phyloP scores from a whole-genome alignment of 2,888 invertebrate species.

The Tiliacea citrago region DNA sequence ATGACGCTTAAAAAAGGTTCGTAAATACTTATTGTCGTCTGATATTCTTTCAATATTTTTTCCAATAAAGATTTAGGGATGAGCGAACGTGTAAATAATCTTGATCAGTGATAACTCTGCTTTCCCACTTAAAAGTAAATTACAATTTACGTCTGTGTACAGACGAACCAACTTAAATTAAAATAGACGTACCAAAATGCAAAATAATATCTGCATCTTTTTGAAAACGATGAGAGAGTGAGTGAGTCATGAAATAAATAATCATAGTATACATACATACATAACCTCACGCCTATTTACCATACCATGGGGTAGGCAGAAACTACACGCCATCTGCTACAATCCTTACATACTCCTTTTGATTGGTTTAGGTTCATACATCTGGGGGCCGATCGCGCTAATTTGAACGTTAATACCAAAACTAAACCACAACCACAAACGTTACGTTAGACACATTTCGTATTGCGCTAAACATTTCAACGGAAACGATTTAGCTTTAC shows the following conservation, averaged over 20 bases:
- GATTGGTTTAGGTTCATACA: neutral
- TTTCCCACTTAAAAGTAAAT: neutral
- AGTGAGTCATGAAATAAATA: neutral
- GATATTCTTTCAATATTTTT: constrained; percentile 17
- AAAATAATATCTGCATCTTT: neutral
- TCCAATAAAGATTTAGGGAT: neutral
- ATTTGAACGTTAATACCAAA: too few species aligned
- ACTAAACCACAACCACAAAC: too few species aligned
- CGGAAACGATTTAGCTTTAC: too few species aligned
- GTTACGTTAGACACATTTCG: too few species aligned
- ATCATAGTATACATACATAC: neutral
- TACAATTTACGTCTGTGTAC: neutral
- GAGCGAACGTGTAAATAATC: neutral
- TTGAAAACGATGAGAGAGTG: neutral
- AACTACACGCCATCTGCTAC: neutral
- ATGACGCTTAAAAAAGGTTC: constrained; percentile 32
- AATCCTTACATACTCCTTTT: neutral
- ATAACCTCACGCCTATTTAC: neutral
- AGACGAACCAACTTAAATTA: neutral
- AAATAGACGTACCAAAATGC: neutral
- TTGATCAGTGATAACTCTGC: neutral
- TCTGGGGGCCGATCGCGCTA: too few species aligned
- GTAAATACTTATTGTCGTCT: neutral
- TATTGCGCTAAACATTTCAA: too few species aligned
- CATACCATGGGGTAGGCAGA: neutral